Evolutionary conservation across 2,113 vertebrate genomes (phyloP), one percentile per base, ranked within the genome.

Genomic region (Colaptes auratus): DNA sequence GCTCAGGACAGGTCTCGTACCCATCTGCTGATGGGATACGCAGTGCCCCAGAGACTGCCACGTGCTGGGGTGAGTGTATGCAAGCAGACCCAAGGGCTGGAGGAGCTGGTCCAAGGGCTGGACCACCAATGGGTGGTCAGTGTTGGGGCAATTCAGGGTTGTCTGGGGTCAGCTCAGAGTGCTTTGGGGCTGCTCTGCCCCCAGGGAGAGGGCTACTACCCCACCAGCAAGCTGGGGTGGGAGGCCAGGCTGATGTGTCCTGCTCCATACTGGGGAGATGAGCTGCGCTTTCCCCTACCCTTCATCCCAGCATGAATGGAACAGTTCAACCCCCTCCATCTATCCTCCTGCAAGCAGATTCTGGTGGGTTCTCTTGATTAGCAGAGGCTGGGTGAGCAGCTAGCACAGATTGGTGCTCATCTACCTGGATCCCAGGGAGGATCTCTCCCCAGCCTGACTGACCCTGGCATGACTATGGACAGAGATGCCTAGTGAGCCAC

Each of bases 111-210:
- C 74, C 74, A 70, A n/a, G 19, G 27, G 24, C 6, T 39, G 39
- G 39, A 39, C 39, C 39, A 39, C 39, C 39, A 39, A 23, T 77
- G 7, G 1, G 27, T 2, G 1, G 16, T 73, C 55, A 60, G 12
- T 24, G 30, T n/a, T n/a, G 53, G 58, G 23, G 58, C 52, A 67
- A 44, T 5, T 77, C 1, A 1, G 42, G 58, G 39, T 39, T 52
- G 36, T 39, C 17, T 63, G 14, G 70, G 20, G 27, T 10, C 33
- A 75, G 24, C n/a, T 56, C 0, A 0, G 36, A 31, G 27, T 64
- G 48, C 71, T 44, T 61, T 30, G 33, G 44, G 36, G 12, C 39
- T 71, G 39, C 27, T 86, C 31, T 65, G 44, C 14, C 35, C 39
- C 3, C 4, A 58, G 11, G 12, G 9, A 33, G 18, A 71, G 21